Conservation (phyloP, 2,888 invertebrate genomes). For the Petrolisthes manimaculis region DNA sequence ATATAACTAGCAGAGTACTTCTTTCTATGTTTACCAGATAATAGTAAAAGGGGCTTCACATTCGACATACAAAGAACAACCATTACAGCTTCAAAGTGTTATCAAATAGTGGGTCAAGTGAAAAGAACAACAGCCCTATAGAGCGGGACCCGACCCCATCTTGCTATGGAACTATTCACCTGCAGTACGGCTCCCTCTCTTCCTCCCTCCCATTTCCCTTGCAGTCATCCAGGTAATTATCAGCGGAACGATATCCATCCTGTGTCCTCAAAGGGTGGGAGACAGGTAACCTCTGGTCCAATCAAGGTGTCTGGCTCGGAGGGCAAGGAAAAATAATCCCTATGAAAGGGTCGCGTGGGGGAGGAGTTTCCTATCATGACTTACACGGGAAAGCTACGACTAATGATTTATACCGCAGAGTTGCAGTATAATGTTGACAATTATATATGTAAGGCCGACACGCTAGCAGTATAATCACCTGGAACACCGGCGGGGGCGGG, state of each 20-base stretch:
- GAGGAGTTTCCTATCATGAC: conserved; percentile 38
- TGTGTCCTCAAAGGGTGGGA: conserved; percentile 44
- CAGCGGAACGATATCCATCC: conserved; percentile 38
- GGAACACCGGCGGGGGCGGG: background rate
- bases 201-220: background rate
- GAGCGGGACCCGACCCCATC: no score
- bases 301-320: conserved; percentile 14
- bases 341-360: conserved; percentile 40
- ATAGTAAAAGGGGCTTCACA: no score
- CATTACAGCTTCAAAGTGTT: no score
- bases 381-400: conserved; percentile 38
- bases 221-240: conserved; percentile 41
- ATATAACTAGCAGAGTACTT: no score
- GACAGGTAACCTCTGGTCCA: conserved; percentile 44
- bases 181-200: no score
- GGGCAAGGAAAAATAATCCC: conserved; percentile 37
- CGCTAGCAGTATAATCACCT: conserved; percentile 35
- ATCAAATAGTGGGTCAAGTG: no score
- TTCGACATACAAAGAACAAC: no score
- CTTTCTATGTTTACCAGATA: no score
- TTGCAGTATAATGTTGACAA: conserved; percentile 57
- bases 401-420: conserved; percentile 51
- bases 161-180: no score
- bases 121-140: no score
- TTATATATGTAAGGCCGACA: conserved; percentile 57